Percentiles rank a stretch among this genome's conserved stretches.
Evolutionary conservation across 2,888 invertebrate species (phyloP).

Genomic region (Mimachlamys varia): DNA sequence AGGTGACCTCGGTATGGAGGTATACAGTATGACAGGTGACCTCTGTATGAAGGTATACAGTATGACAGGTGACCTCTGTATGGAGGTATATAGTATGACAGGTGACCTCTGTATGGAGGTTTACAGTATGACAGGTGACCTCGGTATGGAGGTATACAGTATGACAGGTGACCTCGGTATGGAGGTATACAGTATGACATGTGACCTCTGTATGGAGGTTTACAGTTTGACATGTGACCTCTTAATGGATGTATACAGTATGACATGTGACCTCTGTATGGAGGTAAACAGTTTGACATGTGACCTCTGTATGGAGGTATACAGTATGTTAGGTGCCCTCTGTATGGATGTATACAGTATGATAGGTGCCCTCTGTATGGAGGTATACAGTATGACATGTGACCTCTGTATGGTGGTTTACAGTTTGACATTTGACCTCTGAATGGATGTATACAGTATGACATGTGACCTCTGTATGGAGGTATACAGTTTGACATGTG

Average conservation of each 20-base stretch:
- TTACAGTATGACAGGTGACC: neutral
- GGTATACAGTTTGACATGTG: no score
- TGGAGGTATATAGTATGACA: neutral
- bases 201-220: neutral
- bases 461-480: no score
- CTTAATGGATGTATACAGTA: neutral
- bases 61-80: neutral
- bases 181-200: neutral
- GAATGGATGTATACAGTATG: neutral
- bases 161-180: neutral
- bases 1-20: neutral
- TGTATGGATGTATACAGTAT: neutral
- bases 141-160: neutral
- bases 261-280: neutral
- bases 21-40: neutral
- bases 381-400: neutral
- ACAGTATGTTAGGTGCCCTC: neutral
- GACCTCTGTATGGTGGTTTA: neutral
- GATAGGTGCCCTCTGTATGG: neutral
- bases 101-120: neutral
- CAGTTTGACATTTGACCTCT: neutral
- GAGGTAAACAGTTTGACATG: neutral
- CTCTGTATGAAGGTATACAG: neutral
- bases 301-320: neutral
- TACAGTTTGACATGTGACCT: neutral